These are phyloP conservation scores for Copidosoma floridanum DNA, from an alignment of 1,140 invertebrate genomes.

Conservation along the genomic window DNA sequence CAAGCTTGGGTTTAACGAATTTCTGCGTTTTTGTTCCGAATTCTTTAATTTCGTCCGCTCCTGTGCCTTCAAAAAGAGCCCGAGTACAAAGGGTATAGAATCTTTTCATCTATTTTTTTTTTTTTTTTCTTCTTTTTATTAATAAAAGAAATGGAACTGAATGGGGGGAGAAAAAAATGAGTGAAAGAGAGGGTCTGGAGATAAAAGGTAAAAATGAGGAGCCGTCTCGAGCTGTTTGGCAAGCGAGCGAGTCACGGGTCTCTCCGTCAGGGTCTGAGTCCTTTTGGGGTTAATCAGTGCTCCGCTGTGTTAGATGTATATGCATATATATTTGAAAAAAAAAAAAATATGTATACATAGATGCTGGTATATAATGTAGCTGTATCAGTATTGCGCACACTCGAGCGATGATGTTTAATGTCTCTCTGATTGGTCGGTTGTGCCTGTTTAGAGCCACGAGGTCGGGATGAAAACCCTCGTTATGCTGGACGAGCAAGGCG, in stretches of 20 bases:
- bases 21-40: too few species aligned
- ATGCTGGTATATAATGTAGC: too few species aligned
- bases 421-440: conserved; percentile 56
- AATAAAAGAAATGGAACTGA: too few species aligned
- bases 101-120: too few species aligned
- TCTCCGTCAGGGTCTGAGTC: too few species aligned
- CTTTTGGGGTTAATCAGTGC: background rate
- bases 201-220: background rate
- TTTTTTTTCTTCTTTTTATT: background rate
- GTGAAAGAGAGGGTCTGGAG: background rate
- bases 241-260: too few species aligned
- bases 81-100: background rate
- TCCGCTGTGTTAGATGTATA: too few species aligned
- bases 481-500: conserved; percentile 93
- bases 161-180: background rate
- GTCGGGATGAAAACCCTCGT: conserved; percentile 91
- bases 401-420: conserved; percentile 44
- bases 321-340: too few species aligned
- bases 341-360: too few species aligned
- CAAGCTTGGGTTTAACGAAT: too few species aligned
- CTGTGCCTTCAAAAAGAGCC: background rate
- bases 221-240: too few species aligned
- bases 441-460: conserved; percentile 83
- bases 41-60: background rate
- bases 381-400: conserved; percentile 11